Conservation (phyloP, 2,113 vertebrate species). For the Ochotona curzoniae region DNA sequence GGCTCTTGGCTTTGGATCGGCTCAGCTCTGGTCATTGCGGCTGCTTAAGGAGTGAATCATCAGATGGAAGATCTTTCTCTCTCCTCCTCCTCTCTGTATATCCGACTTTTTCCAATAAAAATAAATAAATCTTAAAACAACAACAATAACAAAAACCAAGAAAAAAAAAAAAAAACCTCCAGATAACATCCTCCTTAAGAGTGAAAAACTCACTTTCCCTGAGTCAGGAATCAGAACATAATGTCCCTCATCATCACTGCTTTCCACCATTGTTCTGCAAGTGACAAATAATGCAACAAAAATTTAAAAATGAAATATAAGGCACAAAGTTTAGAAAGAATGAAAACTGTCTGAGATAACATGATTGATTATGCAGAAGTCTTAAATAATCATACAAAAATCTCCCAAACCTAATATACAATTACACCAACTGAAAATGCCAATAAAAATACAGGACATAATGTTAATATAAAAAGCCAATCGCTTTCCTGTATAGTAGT, state of each 20-base stretch:
- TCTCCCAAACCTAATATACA: background rate
- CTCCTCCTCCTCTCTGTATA: too few species aligned
- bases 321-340: background rate
- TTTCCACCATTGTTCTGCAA: background rate
- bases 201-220: background rate
- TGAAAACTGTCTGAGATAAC: background rate
- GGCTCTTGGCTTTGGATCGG: too few species aligned
- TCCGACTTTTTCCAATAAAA: too few species aligned
- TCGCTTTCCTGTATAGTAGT: background rate
- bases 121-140: too few species aligned
- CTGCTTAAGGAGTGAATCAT: too few species aligned
- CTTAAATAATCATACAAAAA: constrained; percentile 26
- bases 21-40: too few species aligned
- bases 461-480: constrained; percentile 32
- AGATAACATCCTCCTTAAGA: background rate
- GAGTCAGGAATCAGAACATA: constrained; percentile 14
- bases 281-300: background rate
- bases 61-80: too few species aligned
- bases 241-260: background rate
- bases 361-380: background rate
- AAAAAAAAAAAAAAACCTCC: background rate
- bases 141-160: too few species aligned
- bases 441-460: background rate
- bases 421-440: background rate
- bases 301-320: background rate